Evolutionary conservation across 2,888 invertebrate species (phyloP), one percentile per base, ranked within the genome.

Genomic region (Eubasilissa splendida): DNA sequence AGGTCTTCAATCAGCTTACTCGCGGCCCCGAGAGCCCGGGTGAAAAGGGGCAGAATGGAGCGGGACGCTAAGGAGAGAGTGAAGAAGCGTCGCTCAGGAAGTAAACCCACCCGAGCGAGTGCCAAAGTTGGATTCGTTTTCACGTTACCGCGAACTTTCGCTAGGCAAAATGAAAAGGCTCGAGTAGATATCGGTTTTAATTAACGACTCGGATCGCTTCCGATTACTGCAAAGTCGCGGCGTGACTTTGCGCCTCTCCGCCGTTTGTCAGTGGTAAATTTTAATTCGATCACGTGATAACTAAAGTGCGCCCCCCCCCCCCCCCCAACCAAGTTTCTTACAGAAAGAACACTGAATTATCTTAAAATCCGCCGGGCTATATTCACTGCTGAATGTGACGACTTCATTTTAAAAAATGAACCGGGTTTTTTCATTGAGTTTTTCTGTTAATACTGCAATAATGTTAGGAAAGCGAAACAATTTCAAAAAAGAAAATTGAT

Each of bases 121-220:
- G 68, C 14, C 14, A 68, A 68, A 68, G 68, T 68, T 68, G 68
- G 50, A 68, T 68, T 50, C 68, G 68, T 68, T 50, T 68, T 14
- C 66, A 12, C 42, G 50, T 50, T 50, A 50, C 68, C 42, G 50
- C 14, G 14, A 68, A 68, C n/a, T 12, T 68, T 68, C 14, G n/a
- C 52, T 0, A 7, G 68, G 14, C 9, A 42, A 68, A 68, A 68
- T 68, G 14, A 68, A 68, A 68, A 68, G 68, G 68, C 50, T 50
- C n/a, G 68, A 68, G 68, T 14, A 14, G 68, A 68, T 68, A 68
- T 68, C 68, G 50, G 68, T 68, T 68, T 68, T 68, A 68, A 68
- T 68, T 68, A 68, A 68, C 68, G 68, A 68, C 68, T 68, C 52
- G 68, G 42, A 68, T 68, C 68, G 14, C 68, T n/a, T 68, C 68